Evolutionary conservation across 2,113 vertebrate species (phyloP).

Genomic region (Paradisaea rubra): DNA sequence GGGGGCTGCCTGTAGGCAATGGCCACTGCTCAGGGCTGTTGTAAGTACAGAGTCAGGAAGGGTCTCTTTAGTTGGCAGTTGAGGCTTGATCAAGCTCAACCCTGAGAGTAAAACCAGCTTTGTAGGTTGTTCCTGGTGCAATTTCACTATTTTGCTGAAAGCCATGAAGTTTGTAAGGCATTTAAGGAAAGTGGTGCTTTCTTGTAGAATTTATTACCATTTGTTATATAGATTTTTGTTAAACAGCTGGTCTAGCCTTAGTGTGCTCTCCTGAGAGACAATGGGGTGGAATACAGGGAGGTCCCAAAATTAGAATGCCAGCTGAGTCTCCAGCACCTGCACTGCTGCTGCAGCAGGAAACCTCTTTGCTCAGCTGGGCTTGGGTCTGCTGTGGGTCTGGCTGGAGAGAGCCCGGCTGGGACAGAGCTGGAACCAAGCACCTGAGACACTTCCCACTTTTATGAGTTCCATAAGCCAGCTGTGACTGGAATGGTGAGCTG

Average conservation of each 20-base stretch:
- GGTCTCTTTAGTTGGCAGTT: not conserved
- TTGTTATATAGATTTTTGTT: not conserved
- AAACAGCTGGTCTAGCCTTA: not conserved
- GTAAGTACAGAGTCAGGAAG: not conserved
- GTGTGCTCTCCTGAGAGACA: not conserved
- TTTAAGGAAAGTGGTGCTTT: not conserved
- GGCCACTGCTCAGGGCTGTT: not conserved
- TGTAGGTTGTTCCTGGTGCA: not conserved
- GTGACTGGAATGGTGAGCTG: not conserved
- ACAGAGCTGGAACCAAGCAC: not conserved
- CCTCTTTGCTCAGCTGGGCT: not conserved
- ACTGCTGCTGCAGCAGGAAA: not conserved
- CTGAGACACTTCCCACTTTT: not conserved
- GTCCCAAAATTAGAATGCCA: not conserved
- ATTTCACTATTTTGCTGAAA: not conserved
- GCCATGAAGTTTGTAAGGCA: not conserved
- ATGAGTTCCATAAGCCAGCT: constrained; percentile 20
- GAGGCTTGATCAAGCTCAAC: not conserved
- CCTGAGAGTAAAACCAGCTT: not conserved
- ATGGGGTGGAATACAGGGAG: not conserved
- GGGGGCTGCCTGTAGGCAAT: not conserved
- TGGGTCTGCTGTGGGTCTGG: not conserved
- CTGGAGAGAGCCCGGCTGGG: not conserved
- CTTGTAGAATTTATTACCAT: not conserved
- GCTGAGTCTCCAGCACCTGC: not conserved